phyloP scores from a whole-genome alignment of 2,113 vertebrate species.

The Myotis brandtii region DNA sequence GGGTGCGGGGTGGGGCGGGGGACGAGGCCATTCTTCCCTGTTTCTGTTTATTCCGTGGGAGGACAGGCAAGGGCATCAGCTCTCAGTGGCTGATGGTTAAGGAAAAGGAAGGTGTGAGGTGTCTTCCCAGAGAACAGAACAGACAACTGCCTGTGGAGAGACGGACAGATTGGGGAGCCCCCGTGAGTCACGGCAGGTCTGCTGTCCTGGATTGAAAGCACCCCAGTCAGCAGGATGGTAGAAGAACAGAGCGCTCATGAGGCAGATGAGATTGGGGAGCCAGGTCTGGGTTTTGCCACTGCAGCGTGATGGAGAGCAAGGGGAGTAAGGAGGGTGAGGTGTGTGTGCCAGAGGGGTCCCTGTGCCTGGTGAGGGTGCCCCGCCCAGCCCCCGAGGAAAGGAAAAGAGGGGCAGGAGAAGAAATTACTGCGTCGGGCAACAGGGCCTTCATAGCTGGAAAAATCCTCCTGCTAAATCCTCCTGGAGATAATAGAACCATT shows the following conservation, averaged over 20 bases:
- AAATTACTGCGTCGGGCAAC: not conserved
- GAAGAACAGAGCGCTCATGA: not conserved
- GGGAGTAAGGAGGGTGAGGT: not conserved
- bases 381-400: not conserved
- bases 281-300: not conserved
- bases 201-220: not conserved
- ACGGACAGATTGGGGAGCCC: not conserved
- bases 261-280: not conserved
- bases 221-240: not conserved
- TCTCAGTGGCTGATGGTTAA: not conserved
- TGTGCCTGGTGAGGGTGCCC: not conserved
- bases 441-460: not conserved
- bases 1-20: not conserved
- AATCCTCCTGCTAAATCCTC: not conserved
- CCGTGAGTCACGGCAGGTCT: not conserved
- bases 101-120: not conserved
- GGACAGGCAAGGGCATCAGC: not conserved
- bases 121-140: not conserved
- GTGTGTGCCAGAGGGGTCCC: not conserved
- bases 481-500: not conserved
- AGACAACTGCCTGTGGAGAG: not conserved
- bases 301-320: not conserved
- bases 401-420: not conserved
- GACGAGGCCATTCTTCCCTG: not conserved
- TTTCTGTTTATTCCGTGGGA: not conserved